Percentiles rank a stretch among this genome's conserved stretches.
These are phyloP conservation scores for Piscicola geometra DNA, from an alignment of 2,888 invertebrate species.

Conservation along the genomic window DNA sequence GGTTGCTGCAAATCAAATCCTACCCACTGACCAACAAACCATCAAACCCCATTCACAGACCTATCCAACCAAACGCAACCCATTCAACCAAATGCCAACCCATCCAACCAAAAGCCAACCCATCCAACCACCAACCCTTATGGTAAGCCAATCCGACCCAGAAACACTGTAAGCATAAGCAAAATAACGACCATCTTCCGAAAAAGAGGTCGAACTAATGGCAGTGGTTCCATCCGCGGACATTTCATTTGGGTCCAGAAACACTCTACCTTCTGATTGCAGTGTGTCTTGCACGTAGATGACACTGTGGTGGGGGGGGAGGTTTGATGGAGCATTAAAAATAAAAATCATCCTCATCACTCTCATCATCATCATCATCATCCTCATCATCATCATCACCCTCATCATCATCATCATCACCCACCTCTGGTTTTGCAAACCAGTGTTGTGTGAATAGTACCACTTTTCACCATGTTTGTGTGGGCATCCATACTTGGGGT, in stretches of 20 bases:
- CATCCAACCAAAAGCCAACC: background rate
- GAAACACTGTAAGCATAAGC: slow-evolving; percentile 87
- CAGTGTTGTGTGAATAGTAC: slow-evolving; percentile 86
- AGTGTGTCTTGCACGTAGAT: slow-evolving; percentile 79
- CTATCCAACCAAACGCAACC: too few species aligned
- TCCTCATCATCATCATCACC: background rate
- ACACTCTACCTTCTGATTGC: slow-evolving; percentile 67
- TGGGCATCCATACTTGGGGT: slow-evolving; percentile 88
- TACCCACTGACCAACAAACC: too few species aligned
- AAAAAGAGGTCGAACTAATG: slow-evolving; percentile 56
- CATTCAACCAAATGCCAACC: too few species aligned
- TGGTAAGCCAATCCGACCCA: slow-evolving; percentile 93
- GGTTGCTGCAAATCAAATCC: too few species aligned
- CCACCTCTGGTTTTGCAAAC: slow-evolving; percentile 82
- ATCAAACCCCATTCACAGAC: too few species aligned
- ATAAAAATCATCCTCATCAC: too few species aligned
- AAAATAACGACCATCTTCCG: slow-evolving; percentile 80
- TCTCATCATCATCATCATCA: too few species aligned
- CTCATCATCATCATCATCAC: background rate
- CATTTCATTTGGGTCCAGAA: slow-evolving; percentile 88
- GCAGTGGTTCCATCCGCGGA: slow-evolving; percentile 68
- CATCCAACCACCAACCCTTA: slow-evolving; percentile 58
- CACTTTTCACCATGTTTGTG: slow-evolving; percentile 75
- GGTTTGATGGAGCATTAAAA: too few species aligned
- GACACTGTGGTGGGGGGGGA: slow-evolving; percentile 64